Evolutionary conservation across 2,113 vertebrate genomes (phyloP).

Genomic region (Parotia lawesii): DNA sequence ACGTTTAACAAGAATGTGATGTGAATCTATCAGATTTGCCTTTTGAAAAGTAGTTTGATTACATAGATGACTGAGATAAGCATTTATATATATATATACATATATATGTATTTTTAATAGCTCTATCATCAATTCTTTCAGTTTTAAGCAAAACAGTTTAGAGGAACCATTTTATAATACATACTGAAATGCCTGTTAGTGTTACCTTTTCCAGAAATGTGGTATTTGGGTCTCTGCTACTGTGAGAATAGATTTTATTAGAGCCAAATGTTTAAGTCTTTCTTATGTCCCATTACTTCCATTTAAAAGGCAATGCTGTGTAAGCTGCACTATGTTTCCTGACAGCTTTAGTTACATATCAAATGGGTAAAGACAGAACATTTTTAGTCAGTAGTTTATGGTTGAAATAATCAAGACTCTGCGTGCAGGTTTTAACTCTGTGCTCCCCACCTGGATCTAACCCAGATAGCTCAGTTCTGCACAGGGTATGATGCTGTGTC

Average conservation of each 20-base stretch:
- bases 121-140: not conserved
- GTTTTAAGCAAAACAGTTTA: not conserved
- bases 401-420: conserved; percentile 30
- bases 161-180: not conserved
- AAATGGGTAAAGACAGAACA: conserved; percentile 31
- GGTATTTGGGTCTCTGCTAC: not conserved
- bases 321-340: conserved; percentile 55
- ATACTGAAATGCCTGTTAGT: not conserved
- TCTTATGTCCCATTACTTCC: conserved; percentile 44
- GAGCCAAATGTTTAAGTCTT: conserved; percentile 21
- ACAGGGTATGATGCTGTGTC: not conserved
- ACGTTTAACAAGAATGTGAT: not conserved
- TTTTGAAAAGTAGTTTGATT: not conserved
- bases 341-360: conserved; percentile 50
- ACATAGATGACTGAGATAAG: not conserved
- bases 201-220: not conserved
- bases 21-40: not conserved
- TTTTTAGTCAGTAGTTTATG: conserved; percentile 37
- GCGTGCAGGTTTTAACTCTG: not conserved
- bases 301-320: conserved; percentile 40
- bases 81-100: not conserved
- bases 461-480: conserved; percentile 7
- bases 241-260: not conserved
- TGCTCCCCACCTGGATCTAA: not conserved
- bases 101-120: not conserved